Percentiles rank a stretch among this genome's conserved stretches.
Evolutionary conservation across 2,797 vertebrate genomes (phyloP).

Genomic region (Gila robusta): DNA sequence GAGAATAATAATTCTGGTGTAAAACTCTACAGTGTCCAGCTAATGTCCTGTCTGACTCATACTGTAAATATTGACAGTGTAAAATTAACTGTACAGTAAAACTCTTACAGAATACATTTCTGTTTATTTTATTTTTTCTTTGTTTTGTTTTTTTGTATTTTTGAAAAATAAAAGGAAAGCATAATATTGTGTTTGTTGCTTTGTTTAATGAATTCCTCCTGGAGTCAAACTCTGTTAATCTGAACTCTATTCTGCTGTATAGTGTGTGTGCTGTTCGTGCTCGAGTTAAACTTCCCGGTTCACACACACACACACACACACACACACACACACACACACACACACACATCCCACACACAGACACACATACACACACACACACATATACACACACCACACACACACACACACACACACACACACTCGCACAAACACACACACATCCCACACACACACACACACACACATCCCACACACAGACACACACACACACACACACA

Average conservation of each 20-base stretch:
- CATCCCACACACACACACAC: too few species aligned
- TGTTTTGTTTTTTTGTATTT: not conserved
- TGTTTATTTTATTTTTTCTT: slow-evolving; percentile 71
- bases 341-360: slow-evolving; percentile 46
- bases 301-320: not conserved
- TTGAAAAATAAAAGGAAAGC: not conserved
- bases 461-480: too few species aligned
- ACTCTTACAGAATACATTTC: slow-evolving; percentile 70
- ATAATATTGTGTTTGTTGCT: slow-evolving; percentile 27
- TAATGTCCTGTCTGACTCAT: too few species aligned
- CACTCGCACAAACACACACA: not conserved
- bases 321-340: too few species aligned
- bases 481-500: too few species aligned
- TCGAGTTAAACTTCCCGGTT: too few species aligned
- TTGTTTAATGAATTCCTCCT: slow-evolving; percentile 11
- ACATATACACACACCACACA: slow-evolving; percentile 29
- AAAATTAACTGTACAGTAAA: slow-evolving; percentile 75
- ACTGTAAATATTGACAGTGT: slow-evolving; percentile 69
- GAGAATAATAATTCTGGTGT: too few species aligned
- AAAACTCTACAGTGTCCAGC: too few species aligned
- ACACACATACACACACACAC: slow-evolving; percentile 15
- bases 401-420: slow-evolving; percentile 35
- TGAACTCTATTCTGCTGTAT: slow-evolving; percentile 22
- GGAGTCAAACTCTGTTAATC: not conserved
- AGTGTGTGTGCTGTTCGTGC: slow-evolving; percentile 24